These are phyloP conservation scores for Peromyscus melanophrys DNA, from an alignment of 2,797 vertebrate genomes.

Conservation along the genomic window DNA sequence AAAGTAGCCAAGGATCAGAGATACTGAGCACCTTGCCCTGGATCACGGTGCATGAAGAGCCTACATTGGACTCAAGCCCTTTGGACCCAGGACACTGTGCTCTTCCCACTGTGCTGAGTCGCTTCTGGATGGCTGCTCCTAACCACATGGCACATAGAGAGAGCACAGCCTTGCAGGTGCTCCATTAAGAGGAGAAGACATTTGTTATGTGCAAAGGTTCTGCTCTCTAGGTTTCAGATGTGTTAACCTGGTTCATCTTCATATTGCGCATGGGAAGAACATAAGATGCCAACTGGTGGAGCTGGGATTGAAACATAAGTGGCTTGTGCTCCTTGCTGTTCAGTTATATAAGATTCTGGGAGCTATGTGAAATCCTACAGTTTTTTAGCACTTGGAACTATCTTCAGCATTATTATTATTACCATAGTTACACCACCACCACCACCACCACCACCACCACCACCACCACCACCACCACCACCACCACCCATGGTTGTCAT, in stretches of 20 bases:
- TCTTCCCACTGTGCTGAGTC: neutral
- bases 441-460: too few species aligned
- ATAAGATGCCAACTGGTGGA: neutral
- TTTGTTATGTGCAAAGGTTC: neutral
- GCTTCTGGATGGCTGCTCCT: conserved; percentile 9
- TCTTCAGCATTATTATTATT: neutral
- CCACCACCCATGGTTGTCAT: too few species aligned
- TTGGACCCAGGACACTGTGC: neutral
- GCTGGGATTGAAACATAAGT: neutral
- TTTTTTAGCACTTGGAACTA: neutral
- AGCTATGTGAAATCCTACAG: neutral
- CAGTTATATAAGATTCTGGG: neutral
- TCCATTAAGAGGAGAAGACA: neutral
- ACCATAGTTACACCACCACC: neutral
- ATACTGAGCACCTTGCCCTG: neutral
- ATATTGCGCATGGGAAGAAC: neutral
- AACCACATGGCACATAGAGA: neutral
- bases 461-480: neutral
- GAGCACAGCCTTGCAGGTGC: neutral
- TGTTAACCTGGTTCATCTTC: neutral
- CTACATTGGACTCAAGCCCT: neutral
- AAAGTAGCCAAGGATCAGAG: neutral
- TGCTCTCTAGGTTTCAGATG: neutral
- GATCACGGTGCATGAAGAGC: neutral
- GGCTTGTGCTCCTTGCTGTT: neutral